Evolutionary conservation across 2,888 invertebrate species (phyloP).

Genomic region (Odontocolon sp.): DNA sequence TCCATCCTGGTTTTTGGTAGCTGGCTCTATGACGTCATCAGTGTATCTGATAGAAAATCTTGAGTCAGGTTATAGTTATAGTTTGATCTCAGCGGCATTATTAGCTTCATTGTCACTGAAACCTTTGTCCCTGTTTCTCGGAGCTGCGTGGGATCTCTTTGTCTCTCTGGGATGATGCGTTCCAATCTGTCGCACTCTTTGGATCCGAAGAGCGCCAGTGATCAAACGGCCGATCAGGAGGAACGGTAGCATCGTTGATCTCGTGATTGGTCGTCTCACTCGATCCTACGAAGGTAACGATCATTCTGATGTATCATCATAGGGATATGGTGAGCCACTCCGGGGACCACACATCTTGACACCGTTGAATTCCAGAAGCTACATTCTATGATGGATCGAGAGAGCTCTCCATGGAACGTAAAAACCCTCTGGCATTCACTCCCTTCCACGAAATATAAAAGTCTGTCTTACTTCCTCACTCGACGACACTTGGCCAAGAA

Average conservation of each 20-base stretch:
- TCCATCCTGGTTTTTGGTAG: not conserved
- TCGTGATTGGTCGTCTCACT: conserved; percentile 14
- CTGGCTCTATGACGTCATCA: not conserved
- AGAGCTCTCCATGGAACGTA: conserved; percentile 19
- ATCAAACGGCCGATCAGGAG: conserved; percentile 12
- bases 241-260: conserved; percentile 10
- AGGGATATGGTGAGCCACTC: conserved; percentile 50
- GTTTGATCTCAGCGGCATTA: conserved; percentile 58
- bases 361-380: conserved; percentile 78
- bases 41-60: conserved; percentile 34
- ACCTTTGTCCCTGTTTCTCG: conserved; percentile 69
- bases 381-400: conserved; percentile 79
- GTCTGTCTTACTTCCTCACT: conserved; percentile 24
- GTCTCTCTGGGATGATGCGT: conserved; percentile 55
- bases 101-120: conserved; percentile 65
- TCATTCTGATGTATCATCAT: conserved; percentile 65
- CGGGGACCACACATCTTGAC: conserved; percentile 77
- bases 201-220: conserved; percentile 38
- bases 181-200: conserved; percentile 50
- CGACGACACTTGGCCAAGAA: conserved; percentile 14
- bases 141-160: no score
- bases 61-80: conserved; percentile 51
- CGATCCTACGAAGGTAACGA: conserved; percentile 63
- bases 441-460: conserved; percentile 65
- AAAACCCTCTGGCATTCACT: conserved; percentile 53